A percentile compares a stretch with the other conserved stretches of the same genome.
Conservation (phyloP, 1,140 invertebrate genomes). For the Melipona quadrifasciata region DNA sequence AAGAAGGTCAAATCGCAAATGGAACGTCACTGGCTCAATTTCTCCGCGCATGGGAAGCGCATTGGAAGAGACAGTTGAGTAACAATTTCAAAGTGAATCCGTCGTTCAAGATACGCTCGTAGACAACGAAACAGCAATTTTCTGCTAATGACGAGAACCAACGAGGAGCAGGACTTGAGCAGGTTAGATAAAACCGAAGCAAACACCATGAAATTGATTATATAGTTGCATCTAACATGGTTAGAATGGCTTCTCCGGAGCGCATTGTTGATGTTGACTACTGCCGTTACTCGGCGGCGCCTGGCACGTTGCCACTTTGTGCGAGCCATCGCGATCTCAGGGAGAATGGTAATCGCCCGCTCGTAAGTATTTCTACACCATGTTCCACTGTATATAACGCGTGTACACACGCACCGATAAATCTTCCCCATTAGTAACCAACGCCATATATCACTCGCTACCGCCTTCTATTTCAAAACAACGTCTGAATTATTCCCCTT, state of each 20-base stretch:
- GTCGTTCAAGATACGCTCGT: neutral
- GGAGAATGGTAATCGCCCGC: conserved; percentile 31
- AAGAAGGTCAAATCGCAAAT: neutral
- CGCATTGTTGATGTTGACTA: conserved; percentile 40
- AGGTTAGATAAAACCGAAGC: neutral
- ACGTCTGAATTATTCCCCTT: too few species aligned
- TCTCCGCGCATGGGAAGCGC: neutral
- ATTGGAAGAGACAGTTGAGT: too few species aligned
- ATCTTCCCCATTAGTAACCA: conserved; percentile 27
- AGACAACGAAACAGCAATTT: neutral
- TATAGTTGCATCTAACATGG: conserved; percentile 1
- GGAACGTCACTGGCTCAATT: neutral
- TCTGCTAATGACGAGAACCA: too few species aligned
- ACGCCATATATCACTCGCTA: neutral
- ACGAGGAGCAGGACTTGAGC: neutral
- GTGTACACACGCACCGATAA: conserved; percentile 1
- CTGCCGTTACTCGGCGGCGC: conserved; percentile 37
- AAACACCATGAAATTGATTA: conserved; percentile 34
- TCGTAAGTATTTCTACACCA: conserved; percentile 12
- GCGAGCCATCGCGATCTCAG: conserved; percentile 1
- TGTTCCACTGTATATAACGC: neutral
- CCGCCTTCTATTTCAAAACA: neutral
- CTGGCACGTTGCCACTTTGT: conserved; percentile 38
- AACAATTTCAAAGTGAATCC: neutral
- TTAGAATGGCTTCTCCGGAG: neutral